phyloP scores from a whole-genome alignment of 2,888 invertebrate species.

The Trichogramma dendrolimi region DNA sequence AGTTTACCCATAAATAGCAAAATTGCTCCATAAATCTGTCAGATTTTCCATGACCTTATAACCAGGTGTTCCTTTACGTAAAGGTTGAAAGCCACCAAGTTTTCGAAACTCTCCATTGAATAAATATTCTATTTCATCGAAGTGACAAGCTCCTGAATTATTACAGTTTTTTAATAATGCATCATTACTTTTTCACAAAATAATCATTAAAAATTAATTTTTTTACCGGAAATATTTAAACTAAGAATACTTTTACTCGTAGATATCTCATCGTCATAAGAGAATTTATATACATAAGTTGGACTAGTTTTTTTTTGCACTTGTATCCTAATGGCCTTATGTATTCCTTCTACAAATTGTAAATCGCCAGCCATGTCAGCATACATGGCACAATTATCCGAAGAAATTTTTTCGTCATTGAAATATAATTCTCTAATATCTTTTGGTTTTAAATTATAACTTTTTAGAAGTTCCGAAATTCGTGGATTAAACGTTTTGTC shows the following conservation, averaged over 20 bases:
- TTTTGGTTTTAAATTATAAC: slow-evolving; percentile 25
- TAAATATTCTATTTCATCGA: slow-evolving; percentile 40
- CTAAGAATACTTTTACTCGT: slow-evolving; percentile 21
- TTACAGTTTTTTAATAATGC: not conserved
- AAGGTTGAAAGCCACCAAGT: slow-evolving; percentile 20
- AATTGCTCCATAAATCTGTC: slow-evolving; percentile 45
- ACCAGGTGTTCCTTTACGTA: slow-evolving; percentile 21
- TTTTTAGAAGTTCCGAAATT: slow-evolving; percentile 20
- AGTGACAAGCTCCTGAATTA: slow-evolving; percentile 30
- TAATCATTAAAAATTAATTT: not conserved
- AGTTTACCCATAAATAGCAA: slow-evolving; percentile 46
- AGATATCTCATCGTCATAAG: slow-evolving; percentile 32
- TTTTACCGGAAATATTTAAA: not conserved
- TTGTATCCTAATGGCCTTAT: slow-evolving; percentile 36
- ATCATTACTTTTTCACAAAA: too few species aligned
- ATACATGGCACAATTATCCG: slow-evolving; percentile 24
- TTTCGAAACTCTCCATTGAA: slow-evolving; percentile 32
- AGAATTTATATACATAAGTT: slow-evolving; percentile 41
- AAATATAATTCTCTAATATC: slow-evolving; percentile 38
- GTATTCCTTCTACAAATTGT: slow-evolving; percentile 35
- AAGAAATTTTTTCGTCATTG: slow-evolving; percentile 28
- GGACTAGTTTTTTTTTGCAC: slow-evolving; percentile 19
- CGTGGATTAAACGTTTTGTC: slow-evolving; percentile 24
- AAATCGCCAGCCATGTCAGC: slow-evolving; percentile 32
- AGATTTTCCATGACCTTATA: slow-evolving; percentile 36